A percentile compares a stretch with the other conserved stretches of the same genome.
These are phyloP conservation scores for Eudemis profundana DNA, from an alignment of 2,888 invertebrate species.

Conservation along the genomic window DNA sequence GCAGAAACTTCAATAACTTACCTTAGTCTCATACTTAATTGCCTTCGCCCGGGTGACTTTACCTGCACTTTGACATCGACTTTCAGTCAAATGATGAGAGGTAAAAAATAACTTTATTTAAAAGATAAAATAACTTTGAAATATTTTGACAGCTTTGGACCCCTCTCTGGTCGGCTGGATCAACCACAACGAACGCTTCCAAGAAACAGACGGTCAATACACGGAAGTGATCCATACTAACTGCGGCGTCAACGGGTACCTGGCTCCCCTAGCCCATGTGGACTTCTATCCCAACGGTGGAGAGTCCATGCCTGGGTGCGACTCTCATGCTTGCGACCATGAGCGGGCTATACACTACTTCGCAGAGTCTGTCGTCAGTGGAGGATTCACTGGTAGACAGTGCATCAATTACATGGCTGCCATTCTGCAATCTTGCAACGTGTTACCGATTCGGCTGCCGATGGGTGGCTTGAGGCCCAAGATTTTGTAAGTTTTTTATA, in stretches of 20 bases:
- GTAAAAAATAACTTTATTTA: too few relatives aligned
- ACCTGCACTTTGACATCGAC: too few relatives aligned
- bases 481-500: slow-evolving; percentile 57
- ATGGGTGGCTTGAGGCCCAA: slow-evolving; percentile 71
- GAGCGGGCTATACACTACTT: slow-evolving; percentile 65
- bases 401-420: slow-evolving; percentile 67
- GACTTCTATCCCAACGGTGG: slow-evolving; percentile 74
- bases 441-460: slow-evolving; percentile 58
- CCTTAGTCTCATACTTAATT: too few relatives aligned
- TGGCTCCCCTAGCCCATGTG: slow-evolving; percentile 62
- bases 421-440: slow-evolving; percentile 57
- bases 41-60: too few relatives aligned
- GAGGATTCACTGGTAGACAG: slow-evolving; percentile 65
- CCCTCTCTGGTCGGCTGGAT: slow-evolving; percentile 70
- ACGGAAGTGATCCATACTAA: slow-evolving; percentile 74
- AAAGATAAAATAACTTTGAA: too few relatives aligned
- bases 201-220: slow-evolving; percentile 61
- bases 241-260: slow-evolving; percentile 64
- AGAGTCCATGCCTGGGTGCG: slow-evolving; percentile 69
- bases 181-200: slow-evolving; percentile 63
- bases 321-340: slow-evolving; percentile 66
- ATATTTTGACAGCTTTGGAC: slow-evolving; percentile 60
- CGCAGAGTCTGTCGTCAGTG: slow-evolving; percentile 63
- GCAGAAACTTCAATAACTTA: too few relatives aligned
- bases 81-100: too few relatives aligned